phyloP scores from a whole-genome alignment of 2,797 vertebrate genomes.

The Cichlasoma orientale region DNA sequence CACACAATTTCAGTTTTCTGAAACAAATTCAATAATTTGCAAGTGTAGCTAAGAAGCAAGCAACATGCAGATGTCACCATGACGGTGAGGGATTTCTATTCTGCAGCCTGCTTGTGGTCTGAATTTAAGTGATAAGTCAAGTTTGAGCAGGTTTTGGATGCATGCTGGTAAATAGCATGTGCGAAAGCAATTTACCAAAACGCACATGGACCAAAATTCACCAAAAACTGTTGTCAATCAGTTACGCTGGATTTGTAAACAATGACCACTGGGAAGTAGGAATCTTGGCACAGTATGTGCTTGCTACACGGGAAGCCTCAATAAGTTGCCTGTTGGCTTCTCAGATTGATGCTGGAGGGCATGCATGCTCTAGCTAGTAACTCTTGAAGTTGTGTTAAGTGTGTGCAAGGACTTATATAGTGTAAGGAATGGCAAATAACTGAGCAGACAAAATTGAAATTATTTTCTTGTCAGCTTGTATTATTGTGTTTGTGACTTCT shows the following conservation, averaged over 20 bases:
- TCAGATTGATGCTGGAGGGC: not conserved
- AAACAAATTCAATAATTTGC: too few relatives aligned
- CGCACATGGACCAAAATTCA: not conserved
- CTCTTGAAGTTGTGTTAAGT: not conserved
- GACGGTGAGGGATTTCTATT: too few relatives aligned
- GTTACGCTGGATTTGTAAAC: not conserved
- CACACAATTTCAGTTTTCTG: not conserved
- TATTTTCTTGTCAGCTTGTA: not conserved
- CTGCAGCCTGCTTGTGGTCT: too few relatives aligned
- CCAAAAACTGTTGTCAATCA: too few relatives aligned
- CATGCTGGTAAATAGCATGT: not conserved
- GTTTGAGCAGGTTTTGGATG: too few relatives aligned
- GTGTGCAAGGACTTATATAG: not conserved
- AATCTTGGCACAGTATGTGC: not conserved
- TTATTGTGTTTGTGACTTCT: not conserved
- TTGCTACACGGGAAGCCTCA: not conserved
- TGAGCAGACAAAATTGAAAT: not conserved
- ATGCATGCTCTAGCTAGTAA: not conserved
- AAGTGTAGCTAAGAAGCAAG: too few relatives aligned
- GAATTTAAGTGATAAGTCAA: too few relatives aligned
- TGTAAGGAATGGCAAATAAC: not conserved
- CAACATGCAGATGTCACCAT: too few relatives aligned
- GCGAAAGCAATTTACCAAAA: not conserved
- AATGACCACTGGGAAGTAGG: not conserved
- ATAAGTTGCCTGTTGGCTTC: not conserved